Evolutionary conservation across 2,113 vertebrate genomes (phyloP).

Genomic region (Pseudorectes ferrugineus): DNA sequence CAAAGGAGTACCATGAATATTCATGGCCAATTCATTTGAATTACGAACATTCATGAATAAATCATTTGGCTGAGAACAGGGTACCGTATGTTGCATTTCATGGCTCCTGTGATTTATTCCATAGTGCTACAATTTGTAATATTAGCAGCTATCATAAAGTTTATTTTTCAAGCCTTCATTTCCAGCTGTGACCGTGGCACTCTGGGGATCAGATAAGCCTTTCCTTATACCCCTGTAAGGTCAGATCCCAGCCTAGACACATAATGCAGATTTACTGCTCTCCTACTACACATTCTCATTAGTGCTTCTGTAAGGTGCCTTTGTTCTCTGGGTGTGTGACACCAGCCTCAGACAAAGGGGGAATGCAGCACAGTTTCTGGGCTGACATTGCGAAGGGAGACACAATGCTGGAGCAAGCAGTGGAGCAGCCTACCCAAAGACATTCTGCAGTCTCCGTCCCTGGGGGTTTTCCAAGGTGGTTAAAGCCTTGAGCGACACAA

Average conservation of each 20-base stretch:
- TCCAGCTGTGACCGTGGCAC: conserved; percentile 57
- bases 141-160: conserved; percentile 65
- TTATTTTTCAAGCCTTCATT: conserved; percentile 62
- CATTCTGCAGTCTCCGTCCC: not conserved
- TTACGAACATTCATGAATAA: conserved; percentile 67
- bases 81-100: conserved; percentile 59
- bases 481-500: not conserved
- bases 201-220: conserved; percentile 17
- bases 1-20: conserved; percentile 64
- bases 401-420: not conserved
- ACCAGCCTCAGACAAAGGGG: not conserved
- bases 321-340: not conserved
- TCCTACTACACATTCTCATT: not conserved
- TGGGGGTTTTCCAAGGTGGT: not conserved
- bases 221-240: conserved; percentile 9
- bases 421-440: not conserved
- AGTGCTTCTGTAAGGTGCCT: conserved; percentile 5
- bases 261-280: conserved; percentile 32
- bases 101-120: conserved; percentile 59
- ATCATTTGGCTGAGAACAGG: conserved; percentile 60
- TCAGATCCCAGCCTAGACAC: not conserved
- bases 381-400: not conserved
- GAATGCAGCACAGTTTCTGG: not conserved
- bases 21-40: conserved; percentile 62
- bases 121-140: conserved; percentile 61